phyloP scores from a whole-genome alignment of 1,140 invertebrate species.

The Magallana angulata region DNA sequence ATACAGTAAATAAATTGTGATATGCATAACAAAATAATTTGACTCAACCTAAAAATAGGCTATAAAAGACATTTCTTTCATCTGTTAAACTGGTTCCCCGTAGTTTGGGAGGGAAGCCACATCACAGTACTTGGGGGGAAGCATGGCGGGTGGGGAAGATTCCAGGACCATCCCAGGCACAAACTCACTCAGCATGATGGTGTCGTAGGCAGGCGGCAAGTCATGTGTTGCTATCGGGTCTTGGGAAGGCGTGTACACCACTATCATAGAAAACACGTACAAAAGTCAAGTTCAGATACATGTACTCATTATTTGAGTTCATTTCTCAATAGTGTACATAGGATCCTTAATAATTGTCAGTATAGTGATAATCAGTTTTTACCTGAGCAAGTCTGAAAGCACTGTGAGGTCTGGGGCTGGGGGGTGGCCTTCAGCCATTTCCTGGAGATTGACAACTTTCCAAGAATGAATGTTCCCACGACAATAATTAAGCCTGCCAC shows the following conservation, averaged over 20 bases:
- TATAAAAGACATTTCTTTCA: background rate
- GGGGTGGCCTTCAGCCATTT: constrained; percentile 62
- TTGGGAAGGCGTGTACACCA: constrained; percentile 68
- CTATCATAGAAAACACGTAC: constrained; percentile 35
- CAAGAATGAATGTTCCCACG: constrained; percentile 68
- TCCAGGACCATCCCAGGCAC: background rate
- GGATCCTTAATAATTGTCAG: too few relatives aligned
- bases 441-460: constrained; percentile 68
- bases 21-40: background rate
- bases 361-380: background rate
- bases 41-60: background rate
- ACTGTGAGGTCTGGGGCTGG: constrained; percentile 61
- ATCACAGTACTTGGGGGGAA: constrained; percentile 68
- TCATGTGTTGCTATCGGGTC: constrained; percentile 58
- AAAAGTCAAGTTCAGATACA: too few relatives aligned
- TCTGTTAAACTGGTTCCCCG: constrained; percentile 53
- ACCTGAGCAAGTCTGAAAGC: constrained; percentile 75
- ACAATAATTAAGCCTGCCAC: constrained; percentile 72
- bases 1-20: background rate
- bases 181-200: constrained; percentile 58
- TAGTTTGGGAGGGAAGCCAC: constrained; percentile 65
- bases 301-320: too few relatives aligned
- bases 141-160: constrained; percentile 53
- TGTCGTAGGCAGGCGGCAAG: constrained; percentile 66
- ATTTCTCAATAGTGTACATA: too few relatives aligned